phyloP scores from a whole-genome alignment of 2,113 vertebrate genomes.

The Galemys pyrenaicus region DNA sequence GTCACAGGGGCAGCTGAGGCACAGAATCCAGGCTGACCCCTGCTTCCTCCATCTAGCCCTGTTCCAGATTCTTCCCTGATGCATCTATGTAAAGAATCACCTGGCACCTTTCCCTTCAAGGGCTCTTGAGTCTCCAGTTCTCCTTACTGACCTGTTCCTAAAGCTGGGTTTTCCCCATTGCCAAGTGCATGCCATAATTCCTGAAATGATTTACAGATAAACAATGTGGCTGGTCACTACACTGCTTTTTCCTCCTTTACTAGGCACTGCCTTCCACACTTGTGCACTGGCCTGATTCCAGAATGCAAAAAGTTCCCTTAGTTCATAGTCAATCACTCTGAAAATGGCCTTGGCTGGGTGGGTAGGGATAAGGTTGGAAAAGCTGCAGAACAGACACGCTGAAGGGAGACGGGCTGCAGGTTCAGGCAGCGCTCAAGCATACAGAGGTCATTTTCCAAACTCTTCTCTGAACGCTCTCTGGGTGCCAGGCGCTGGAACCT shows the following conservation, averaged over 20 bases:
- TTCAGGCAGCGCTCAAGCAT: background rate
- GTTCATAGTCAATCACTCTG: background rate
- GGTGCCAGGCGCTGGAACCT: background rate
- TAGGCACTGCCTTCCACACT: background rate
- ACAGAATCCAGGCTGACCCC: background rate
- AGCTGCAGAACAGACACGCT: background rate
- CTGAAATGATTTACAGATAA: background rate
- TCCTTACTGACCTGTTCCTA: background rate
- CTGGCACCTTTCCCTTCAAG: background rate
- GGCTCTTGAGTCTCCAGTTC: background rate
- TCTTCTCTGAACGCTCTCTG: background rate
- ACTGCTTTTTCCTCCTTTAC: too few species aligned
- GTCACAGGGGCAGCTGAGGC: fast-evolving
- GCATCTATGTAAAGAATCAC: background rate
- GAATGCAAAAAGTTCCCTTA: background rate
- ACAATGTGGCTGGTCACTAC: background rate
- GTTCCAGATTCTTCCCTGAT: background rate
- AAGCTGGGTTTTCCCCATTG: background rate
- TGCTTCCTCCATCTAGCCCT: fast-evolving
- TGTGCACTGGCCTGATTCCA: background rate
- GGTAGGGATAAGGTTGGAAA: background rate
- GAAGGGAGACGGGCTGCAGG: background rate
- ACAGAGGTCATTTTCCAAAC: background rate
- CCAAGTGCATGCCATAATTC: background rate
- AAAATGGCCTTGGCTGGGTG: background rate